A percentile compares a stretch with the other conserved stretches of the same genome.
Conservation (phyloP, 2,113 vertebrate genomes). For the Erythrocebus patas region DNA sequence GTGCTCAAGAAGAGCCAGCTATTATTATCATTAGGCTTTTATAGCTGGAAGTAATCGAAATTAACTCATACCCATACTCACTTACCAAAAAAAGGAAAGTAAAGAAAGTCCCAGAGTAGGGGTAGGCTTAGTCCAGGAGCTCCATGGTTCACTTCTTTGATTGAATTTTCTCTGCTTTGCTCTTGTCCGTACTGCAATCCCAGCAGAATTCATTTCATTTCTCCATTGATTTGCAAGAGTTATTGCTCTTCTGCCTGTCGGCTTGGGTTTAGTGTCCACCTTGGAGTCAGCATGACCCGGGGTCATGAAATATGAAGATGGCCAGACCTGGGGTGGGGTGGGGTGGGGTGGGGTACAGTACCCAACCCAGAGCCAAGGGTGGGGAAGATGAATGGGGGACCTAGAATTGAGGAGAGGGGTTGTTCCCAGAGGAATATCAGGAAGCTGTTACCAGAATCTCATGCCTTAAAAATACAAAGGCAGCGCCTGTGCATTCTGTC, state of each 20-base stretch:
- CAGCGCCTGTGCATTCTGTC: background rate
- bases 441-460: background rate
- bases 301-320: background rate
- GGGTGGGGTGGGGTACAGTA: too few species aligned
- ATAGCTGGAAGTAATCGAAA: background rate
- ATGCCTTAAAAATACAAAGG: background rate
- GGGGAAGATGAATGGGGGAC: background rate
- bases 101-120: background rate
- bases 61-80: background rate
- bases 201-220: background rate
- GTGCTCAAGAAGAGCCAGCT: too few species aligned
- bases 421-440: background rate
- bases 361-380: background rate
- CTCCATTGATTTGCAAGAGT: background rate
- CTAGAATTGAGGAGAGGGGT: background rate
- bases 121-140: background rate
- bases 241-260: background rate
- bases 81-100: background rate
- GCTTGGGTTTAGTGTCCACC: background rate
- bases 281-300: background rate
- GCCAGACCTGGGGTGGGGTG: background rate
- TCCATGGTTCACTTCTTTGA: background rate
- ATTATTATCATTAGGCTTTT: background rate
- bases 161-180: background rate
- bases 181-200: background rate